Base-by-base conservation (phyloP, 2,888 invertebrate genomes). In the Andrena haemorrhoa region DNA sequence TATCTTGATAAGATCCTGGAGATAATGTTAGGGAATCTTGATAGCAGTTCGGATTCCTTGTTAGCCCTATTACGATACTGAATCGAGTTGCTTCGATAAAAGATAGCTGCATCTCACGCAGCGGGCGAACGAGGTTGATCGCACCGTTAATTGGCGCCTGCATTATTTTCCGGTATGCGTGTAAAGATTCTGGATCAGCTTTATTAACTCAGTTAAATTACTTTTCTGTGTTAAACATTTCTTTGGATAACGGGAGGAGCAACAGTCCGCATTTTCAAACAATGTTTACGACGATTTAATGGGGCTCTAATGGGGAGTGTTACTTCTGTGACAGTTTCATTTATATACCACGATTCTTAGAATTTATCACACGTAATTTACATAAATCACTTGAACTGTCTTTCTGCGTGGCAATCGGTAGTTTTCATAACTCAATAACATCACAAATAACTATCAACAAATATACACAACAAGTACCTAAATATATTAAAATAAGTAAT, bases 51-150 rank as follows among this genome's bases (percentile, higher is more conserved):
- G 12, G 2, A 31, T 49, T 12, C 7, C 12, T 60, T 31, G 12
- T 8, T 23, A 26, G 49, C 23, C 10, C 20, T 61, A n/a, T 33
- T 61, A 23, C 58, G 10, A 60, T 23, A 47, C 29, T 35, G 41
- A 70, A 60, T 31, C 29, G 6, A 47, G 29, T 49, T 23, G 20
- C 16, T 61, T 23, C 7, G 61, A 71, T 61, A 71, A 49, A 31
- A 49, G 47, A 56, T 53, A 41, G 16, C 8, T 41, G 41, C 41
- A 29, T 47, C 8, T 29, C 26, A 16, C 10, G 26, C 7, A 1
- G n/a, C 8, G 3, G 33, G 16, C 23, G 41, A 35, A 35, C 4
- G 20, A 23, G 26, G 41, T 65, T 65, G 49, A 7, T 56, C 16
- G n/a, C 7, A 12, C 7, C 33, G 31, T 68, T 68, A 66, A 66